A percentile compares a stretch with the other conserved stretches of the same genome.
Evolutionary conservation across 2,888 invertebrate genomes (phyloP).

Genomic region (Rhagophthalmus giganteus): DNA sequence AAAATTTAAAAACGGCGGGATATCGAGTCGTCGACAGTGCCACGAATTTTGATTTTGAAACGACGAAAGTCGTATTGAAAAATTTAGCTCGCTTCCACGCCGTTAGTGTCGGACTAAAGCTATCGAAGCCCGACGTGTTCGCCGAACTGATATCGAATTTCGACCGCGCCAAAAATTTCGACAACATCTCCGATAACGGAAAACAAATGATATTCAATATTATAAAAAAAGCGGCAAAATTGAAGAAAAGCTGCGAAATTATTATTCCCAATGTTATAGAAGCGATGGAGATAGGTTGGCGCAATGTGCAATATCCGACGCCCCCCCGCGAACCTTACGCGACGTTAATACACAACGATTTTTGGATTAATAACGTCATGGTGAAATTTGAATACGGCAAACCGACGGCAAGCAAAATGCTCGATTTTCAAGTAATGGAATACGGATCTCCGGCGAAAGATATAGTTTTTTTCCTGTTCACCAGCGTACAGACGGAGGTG

Average conservation of each 20-base stretch:
- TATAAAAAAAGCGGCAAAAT: conserved; percentile 31
- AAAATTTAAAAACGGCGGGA: conserved; percentile 56
- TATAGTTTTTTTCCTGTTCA: conserved; percentile 58
- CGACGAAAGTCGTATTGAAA: conserved; percentile 53
- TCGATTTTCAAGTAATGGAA: conserved; percentile 62
- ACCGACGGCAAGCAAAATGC: conserved; percentile 51
- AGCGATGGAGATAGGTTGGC: conserved; percentile 7
- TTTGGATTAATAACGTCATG: conserved; percentile 65
- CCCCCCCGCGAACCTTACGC: conserved; percentile 56
- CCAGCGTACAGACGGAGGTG: conserved; percentile 54
- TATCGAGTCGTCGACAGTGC: conserved; percentile 56
- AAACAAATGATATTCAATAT: not conserved
- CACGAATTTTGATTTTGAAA: conserved; percentile 55
- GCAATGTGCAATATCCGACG: conserved; percentile 30
- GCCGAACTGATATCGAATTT: not conserved
- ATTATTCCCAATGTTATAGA: conserved; percentile 22
- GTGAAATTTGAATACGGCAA: conserved; percentile 48
- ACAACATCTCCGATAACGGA: not conserved
- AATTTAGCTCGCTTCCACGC: conserved; percentile 59
- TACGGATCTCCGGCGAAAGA: conserved; percentile 58
- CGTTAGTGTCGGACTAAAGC: conserved; percentile 54
- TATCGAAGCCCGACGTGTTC: not conserved
- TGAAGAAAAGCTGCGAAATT: conserved; percentile 23
- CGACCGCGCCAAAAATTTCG: not conserved
- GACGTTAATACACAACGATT: conserved; percentile 59